Evolutionary conservation across 2,888 invertebrate genomes (phyloP), one percentile per base, ranked within the genome.

Genomic region (Hyppa rectilinea): DNA sequence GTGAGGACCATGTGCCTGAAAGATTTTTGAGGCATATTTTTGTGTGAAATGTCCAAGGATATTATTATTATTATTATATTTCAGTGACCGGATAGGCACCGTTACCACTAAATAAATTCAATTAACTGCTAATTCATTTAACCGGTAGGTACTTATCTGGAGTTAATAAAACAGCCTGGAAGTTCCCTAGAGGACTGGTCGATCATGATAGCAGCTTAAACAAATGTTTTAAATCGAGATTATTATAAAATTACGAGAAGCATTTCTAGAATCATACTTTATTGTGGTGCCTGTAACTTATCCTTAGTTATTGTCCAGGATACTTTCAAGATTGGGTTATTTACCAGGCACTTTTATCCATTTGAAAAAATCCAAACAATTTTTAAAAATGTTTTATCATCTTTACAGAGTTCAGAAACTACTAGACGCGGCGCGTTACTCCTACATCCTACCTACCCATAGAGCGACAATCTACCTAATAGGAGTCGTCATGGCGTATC

Each of bases 371-470:
- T 29, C n/a, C n/a, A n/a, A n/a, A n/a, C n/a, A n/a, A n/a, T 36
- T 12, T 17, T 17, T 12, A 20, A 53, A 23, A 31, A 12, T 12
- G 1, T 3, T 40, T 34, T 60, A 6, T 29, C 62, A 65, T 43
- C 36, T 23, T 93, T 92, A 38, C 92, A 96, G 96, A 86, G 94
- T 96, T 36, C 95, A 95, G 61, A 95, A 96, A 76, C 86, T 96
- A 2, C 87, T 96, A 59, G 96, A 96, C 63, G 95, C 96, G 2
- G 96, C 96, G 1, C 90, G 93, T 43, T 95, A 92, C 77, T 96
- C 96, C 1, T 96, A 96, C 87, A 96, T 96, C 40, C 89, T 96
- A 58, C 96, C 96, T 0, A 96, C 96, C 0, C 96, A 96, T 73
- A 91, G 96, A 56, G 95, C 96, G 0, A 96, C 96, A 4, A 96